phyloP scores from a whole-genome alignment of 2,888 invertebrate species.

The Rhagophthalmus giganteus region DNA sequence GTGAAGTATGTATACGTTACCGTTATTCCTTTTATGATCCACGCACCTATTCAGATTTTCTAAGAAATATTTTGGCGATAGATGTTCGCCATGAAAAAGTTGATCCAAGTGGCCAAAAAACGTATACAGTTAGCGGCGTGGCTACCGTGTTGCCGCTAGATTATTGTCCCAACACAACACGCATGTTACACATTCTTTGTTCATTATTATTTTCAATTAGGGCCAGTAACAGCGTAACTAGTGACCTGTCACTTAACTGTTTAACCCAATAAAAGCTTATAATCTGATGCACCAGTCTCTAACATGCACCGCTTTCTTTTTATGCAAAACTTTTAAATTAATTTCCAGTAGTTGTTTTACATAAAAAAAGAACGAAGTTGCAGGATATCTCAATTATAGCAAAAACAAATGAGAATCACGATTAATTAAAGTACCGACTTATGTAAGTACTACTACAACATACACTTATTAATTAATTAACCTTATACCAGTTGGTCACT shows the following conservation, averaged over 20 bases:
- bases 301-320: not conserved
- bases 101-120: too few species aligned
- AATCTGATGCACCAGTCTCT: slow-evolving; percentile 11
- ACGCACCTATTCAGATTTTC: not conserved
- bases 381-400: too few species aligned
- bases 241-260: slow-evolving; percentile 31
- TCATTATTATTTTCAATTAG: slow-evolving; percentile 25
- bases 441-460: not conserved
- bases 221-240: slow-evolving; percentile 16
- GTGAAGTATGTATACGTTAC: not conserved
- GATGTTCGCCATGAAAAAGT: too few species aligned
- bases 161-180: slow-evolving; percentile 5
- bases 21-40: too few species aligned
- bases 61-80: too few species aligned
- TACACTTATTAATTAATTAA: not conserved
- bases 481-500: too few species aligned
- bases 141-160: too few species aligned
- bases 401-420: too few species aligned
- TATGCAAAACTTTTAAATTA: not conserved
- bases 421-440: too few species aligned
- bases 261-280: slow-evolving; percentile 27
- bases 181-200: slow-evolving; percentile 20
- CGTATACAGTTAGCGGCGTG: too few species aligned
- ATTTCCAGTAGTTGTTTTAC: too few species aligned
- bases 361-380: too few species aligned